These are phyloP conservation scores for Clupea harengus DNA, from an alignment of 2,113 vertebrate genomes.

Conservation along the genomic window DNA sequence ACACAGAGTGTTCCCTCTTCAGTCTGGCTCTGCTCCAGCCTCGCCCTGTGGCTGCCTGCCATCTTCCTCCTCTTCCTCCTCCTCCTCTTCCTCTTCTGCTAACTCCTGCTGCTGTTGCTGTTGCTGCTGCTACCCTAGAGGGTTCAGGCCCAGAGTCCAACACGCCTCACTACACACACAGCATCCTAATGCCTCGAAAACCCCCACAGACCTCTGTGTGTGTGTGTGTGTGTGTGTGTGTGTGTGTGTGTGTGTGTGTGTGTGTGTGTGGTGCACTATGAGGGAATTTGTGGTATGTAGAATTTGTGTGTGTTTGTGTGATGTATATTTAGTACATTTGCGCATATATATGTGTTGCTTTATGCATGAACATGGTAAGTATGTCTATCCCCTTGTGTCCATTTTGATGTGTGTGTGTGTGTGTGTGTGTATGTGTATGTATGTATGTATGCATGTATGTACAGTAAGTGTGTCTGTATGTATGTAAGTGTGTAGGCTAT, in stretches of 20 bases:
- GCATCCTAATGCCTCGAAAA: not conserved
- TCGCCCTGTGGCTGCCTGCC: not conserved
- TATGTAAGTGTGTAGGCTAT: not conserved
- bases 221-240: not conserved
- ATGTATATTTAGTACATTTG: not conserved
- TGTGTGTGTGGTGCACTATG: not conserved
- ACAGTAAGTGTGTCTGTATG: not conserved
- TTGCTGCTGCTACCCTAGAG: not conserved
- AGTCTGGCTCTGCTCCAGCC: not conserved
- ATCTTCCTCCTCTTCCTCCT: not conserved
- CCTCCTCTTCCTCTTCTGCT: not conserved
- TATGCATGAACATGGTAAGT: no score
- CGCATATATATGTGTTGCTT: not conserved
- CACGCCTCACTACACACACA: slow-evolving; percentile 5
- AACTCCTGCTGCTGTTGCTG: not conserved
- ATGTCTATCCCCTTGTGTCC: no score
- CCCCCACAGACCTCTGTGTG: not conserved
- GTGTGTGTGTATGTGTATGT: not conserved
- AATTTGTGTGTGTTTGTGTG: not conserved
- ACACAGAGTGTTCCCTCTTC: not conserved
- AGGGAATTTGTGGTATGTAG: not conserved
- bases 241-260: not conserved
- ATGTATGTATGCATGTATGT: not conserved
- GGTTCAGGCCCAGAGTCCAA: not conserved
- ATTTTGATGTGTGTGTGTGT: not conserved